A percentile compares a stretch with the other conserved stretches of the same genome.
Evolutionary conservation across 1,140 invertebrate genomes (phyloP).

Genomic region (Colletes gigas): DNA sequence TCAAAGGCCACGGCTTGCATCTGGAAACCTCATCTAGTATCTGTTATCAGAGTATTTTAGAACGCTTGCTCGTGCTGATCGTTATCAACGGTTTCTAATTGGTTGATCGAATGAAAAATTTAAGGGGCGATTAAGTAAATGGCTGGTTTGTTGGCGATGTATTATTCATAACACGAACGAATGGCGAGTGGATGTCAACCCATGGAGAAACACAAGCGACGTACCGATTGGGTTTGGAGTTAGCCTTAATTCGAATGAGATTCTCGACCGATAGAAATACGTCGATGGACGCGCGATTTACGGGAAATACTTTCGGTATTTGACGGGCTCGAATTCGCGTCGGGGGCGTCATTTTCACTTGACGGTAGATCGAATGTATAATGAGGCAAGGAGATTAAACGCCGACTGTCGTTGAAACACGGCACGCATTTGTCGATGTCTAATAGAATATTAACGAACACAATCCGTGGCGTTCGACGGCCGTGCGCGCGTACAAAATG

Average conservation of each 20-base stretch:
- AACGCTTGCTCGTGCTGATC: neutral
- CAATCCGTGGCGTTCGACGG: conserved; percentile 22
- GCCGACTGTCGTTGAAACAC: conserved; percentile 64
- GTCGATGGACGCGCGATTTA: no score
- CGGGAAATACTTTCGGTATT: neutral
- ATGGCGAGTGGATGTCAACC: no score
- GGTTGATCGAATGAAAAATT: neutral
- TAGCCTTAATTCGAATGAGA: no score
- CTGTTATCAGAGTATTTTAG: no score
- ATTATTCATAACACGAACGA: neutral
- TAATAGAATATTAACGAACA: conserved; percentile 54
- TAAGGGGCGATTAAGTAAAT: no score
- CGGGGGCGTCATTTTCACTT: conserved; percentile 51
- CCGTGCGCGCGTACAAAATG: conserved; percentile 33
- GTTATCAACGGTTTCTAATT: neutral
- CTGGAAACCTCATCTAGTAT: no score
- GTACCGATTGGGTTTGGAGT: no score
- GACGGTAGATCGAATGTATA: conserved; percentile 50
- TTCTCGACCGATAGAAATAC: no score
- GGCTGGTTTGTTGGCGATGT: neutral
- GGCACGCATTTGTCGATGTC: conserved; percentile 67
- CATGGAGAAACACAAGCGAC: no score
- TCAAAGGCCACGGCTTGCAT: no score
- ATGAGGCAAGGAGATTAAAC: conserved; percentile 69
- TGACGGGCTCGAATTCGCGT: neutral